Percentiles rank a stretch among this genome's conserved stretches.
These are phyloP conservation scores for Xenopus borealis DNA, from an alignment of 2,113 vertebrate genomes.

Conservation along the genomic window DNA sequence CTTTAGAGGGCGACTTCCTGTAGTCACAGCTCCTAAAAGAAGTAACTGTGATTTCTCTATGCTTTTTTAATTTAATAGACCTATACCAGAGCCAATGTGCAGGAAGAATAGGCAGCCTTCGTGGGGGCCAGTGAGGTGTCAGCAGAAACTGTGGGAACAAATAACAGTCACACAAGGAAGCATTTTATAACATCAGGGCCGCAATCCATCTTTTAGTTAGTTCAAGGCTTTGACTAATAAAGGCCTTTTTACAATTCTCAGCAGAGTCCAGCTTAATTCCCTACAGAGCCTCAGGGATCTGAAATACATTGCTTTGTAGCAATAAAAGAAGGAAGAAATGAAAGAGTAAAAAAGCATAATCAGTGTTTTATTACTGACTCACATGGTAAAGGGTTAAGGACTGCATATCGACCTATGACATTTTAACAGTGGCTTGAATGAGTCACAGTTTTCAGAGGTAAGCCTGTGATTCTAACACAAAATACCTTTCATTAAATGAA, in stretches of 20 bases:
- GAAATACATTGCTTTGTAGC: slow-evolving; percentile 38
- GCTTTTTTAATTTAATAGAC: slow-evolving; percentile 36
- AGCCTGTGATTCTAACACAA: no score
- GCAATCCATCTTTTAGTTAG: slow-evolving; percentile 58
- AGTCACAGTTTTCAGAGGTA: not conserved
- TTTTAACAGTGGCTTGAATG: slow-evolving; percentile 25
- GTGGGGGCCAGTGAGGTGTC: slow-evolving; percentile 56
- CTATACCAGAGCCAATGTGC: slow-evolving; percentile 48
- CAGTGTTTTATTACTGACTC: slow-evolving; percentile 30
- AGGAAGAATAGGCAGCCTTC: slow-evolving; percentile 57
- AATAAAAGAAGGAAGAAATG: slow-evolving; percentile 29
- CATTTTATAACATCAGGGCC: slow-evolving; percentile 57
- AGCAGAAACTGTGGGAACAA: slow-evolving; percentile 60
- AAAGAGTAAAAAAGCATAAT: slow-evolving; percentile 31
- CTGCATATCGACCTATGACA: slow-evolving; percentile 31
- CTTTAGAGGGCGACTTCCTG: slow-evolving; percentile 57
- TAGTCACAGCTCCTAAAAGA: slow-evolving; percentile 59
- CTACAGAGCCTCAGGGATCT: slow-evolving; percentile 37
- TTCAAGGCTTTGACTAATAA: slow-evolving; percentile 56
- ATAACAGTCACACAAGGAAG: slow-evolving; percentile 58
- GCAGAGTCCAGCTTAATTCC: slow-evolving; percentile 57
- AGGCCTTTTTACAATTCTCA: slow-evolving; percentile 54
- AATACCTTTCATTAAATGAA: no score
- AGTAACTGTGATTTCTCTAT: slow-evolving; percentile 52
- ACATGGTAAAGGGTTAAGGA: slow-evolving; percentile 35